Base-by-base conservation (phyloP, 2,113 vertebrate genomes). In the Regulus satrapa region DNA sequence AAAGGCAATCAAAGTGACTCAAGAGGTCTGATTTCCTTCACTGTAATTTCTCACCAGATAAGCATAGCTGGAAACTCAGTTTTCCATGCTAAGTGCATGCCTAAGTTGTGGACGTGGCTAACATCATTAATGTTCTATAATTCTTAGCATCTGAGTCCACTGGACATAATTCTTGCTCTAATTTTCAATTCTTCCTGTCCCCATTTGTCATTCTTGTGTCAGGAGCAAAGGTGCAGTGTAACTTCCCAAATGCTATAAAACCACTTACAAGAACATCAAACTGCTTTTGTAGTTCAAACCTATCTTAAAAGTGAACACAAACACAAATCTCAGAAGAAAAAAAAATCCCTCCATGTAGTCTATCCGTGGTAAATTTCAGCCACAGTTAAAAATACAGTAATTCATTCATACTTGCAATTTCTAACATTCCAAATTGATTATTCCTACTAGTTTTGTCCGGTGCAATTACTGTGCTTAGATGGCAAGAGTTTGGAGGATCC, bases 31-130 rank as follows among this genome's bases (percentile, higher is more conserved):
- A 28, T 23, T 79, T 38, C 26, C 29, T 38, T 26, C 19, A 52
- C 23, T 55, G 5, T 23, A 67, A 28, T 43, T 28, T 21, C 15
- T 86, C 55, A 74, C 7, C 31, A 83, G 24, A 48, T 32, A 52
- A 82, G 14, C 3, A 4, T 1, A 61, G 3, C 2, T 13, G 14
- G 14, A 48, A 75, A 68, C 20, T 29, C n/a, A 12, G 24, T 48
- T 51, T 88, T 43, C 61, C 38, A 25, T 5, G 5, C 8, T 31
- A 82, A 68, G 5, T 2, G 2, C 49, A 61, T 1, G 0, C 6
- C 8, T 23, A 24, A 55, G 0, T 15, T 67, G 23, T 34, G 8
- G 18, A 25, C 8, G 14, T 15, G 20, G 7, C 31, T 1, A 4
- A 16, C 16, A n/a, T 59, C 8, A 7, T 7, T 48, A 38, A 59